Evolutionary conservation across 1,140 invertebrate species (phyloP), one percentile per base, ranked within the genome.

Genomic region (Thaumatotibia leucotreta): DNA sequence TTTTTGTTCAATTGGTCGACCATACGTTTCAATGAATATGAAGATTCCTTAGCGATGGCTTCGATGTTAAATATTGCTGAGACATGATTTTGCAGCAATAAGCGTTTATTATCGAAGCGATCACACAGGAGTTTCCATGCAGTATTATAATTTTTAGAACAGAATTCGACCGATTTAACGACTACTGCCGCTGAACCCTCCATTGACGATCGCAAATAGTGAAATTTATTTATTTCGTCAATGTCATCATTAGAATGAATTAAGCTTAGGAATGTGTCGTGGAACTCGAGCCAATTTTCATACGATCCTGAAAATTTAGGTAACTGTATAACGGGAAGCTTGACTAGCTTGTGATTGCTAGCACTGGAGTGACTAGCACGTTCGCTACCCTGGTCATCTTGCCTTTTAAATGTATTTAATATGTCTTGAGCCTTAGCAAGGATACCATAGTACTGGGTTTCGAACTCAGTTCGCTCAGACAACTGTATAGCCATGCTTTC

Each of bases 51-150:
- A 10, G 29, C 23, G 8, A 77, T 62, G 2, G 14, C 4, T 58
- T 58, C 52, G 22, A 58, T 58, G 22, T 58, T 58, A 29, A 58
- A 58, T 11, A 58, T 58, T 22, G 52, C 52, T 11, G 52, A 24
- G 1, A 58, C 52, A n/a, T n/a, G n/a, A n/a, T n/a, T n/a, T n/a
- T n/a, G n/a, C n/a, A n/a, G n/a, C n/a, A n/a, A n/a, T n/a, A 58
- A 27, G 14, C 22, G 27, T 9, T 58, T 58, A 22, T 24, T 27
- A 27, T 29, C 22, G 22, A 58, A 58, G 5, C 52, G 22, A 14
- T 58, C 72, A 65, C 72, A 76, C 0, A 79, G 61, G 2, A 69
- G 10, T 17, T 72, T 27, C 73, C 77, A 79, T n/a, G 72, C 74
- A n/a, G 75, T 45, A 24, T 24, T n/a, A 64, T 76, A 74, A 63